Evolutionary conservation across 2,797 vertebrate species (phyloP).

Genomic region (Lepus oiostolus): DNA sequence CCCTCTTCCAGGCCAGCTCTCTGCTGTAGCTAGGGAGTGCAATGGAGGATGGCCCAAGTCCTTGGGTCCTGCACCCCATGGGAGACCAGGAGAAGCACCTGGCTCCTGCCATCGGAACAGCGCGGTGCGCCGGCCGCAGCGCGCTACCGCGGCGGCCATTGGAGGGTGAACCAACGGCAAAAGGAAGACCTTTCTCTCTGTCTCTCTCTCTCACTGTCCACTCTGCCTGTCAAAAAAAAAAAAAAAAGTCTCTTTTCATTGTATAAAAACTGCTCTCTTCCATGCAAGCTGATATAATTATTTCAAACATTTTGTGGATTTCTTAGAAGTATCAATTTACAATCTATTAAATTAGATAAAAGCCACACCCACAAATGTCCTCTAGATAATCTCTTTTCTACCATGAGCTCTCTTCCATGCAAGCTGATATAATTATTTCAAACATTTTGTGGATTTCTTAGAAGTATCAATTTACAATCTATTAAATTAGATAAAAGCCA

Average conservation of each 20-base stretch:
- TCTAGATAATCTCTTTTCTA: background rate
- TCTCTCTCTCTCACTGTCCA: too few species aligned
- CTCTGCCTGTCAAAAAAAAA: too few species aligned
- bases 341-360: background rate
- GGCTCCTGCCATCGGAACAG: too few species aligned
- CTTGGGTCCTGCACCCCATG: too few species aligned
- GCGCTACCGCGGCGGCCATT: too few species aligned
- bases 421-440: background rate
- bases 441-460: background rate
- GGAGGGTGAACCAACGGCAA: too few species aligned
- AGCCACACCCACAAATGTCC: background rate
- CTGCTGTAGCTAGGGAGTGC: too few species aligned
- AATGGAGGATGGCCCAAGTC: too few species aligned
- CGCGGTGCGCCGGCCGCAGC: too few species aligned
- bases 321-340: background rate
- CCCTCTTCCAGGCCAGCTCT: too few species aligned
- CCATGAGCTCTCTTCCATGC: background rate
- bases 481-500: conserved; percentile 3
- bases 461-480: background rate
- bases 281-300: background rate
- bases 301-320: background rate
- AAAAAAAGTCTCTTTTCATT: conserved; percentile 5
- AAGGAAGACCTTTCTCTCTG: too few species aligned
- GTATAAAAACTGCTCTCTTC: background rate
- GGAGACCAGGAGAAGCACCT: too few species aligned